A percentile compares a stretch with the other conserved stretches of the same genome.
These are phyloP conservation scores for Centropus unirufus DNA, from an alignment of 2,113 vertebrate species.

Conservation along the genomic window DNA sequence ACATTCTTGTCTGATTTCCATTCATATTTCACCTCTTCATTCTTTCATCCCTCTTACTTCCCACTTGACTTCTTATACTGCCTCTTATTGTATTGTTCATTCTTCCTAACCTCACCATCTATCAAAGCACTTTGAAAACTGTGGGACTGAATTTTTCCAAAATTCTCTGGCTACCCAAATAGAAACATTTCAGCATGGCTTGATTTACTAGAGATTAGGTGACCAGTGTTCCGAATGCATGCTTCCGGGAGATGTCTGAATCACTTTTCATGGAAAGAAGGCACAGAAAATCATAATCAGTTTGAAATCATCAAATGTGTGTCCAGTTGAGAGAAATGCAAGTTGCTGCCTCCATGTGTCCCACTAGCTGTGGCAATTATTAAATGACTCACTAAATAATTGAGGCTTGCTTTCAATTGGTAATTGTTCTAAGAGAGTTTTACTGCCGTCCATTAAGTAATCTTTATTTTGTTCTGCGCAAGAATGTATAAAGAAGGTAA, in stretches of 20 bases:
- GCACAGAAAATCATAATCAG: background rate
- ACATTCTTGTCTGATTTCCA: background rate
- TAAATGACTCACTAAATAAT: slow-evolving; percentile 4
- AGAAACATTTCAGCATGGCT: background rate
- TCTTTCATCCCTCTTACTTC: background rate
- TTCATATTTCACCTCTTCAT: background rate
- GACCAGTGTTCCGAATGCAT: background rate
- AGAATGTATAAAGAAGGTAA: background rate
- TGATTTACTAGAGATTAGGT: background rate
- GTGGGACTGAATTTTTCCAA: background rate
- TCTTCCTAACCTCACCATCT: background rate
- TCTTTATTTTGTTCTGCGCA: background rate
- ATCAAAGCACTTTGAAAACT: background rate
- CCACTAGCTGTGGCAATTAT: background rate
- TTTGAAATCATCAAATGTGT: background rate
- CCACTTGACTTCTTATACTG: background rate
- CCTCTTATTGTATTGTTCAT: background rate
- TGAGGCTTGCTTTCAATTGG: background rate
- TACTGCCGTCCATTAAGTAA: background rate
- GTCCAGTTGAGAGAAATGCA: background rate
- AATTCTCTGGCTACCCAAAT: background rate
- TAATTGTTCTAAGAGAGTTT: slow-evolving; percentile 5
- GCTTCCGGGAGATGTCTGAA: slow-evolving; percentile 33
- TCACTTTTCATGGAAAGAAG: slow-evolving; percentile 15
- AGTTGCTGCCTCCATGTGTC: background rate